These are phyloP conservation scores for Gulo gulo DNA, from an alignment of 2,113 vertebrate species.

Conservation along the genomic window DNA sequence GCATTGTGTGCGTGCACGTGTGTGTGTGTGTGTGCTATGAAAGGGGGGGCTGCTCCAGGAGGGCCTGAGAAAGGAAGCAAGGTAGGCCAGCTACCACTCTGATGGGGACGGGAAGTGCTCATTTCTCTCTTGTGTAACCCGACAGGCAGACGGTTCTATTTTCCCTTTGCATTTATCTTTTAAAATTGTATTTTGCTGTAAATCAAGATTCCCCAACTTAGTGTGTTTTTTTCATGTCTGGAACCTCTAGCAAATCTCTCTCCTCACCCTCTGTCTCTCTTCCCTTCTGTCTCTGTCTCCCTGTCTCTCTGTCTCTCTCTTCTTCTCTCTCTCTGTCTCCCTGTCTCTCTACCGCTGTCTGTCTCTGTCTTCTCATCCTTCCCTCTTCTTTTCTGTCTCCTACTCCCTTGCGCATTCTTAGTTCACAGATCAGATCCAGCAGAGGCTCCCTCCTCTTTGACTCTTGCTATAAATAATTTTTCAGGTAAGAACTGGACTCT, in stretches of 20 bases:
- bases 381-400: neutral
- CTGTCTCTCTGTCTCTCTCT: neutral
- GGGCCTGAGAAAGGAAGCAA: neutral
- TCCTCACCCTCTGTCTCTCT: no score
- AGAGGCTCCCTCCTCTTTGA: neutral
- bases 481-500: neutral
- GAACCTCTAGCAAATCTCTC: neutral
- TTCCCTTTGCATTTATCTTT: conserved; percentile 71
- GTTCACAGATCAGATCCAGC: neutral
- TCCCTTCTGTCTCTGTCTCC: no score
- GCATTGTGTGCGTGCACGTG: neutral
- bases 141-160: conserved; percentile 50
- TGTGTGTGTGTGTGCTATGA: neutral
- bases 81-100: neutral
- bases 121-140: conserved; percentile 60
- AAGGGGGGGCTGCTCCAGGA: rapidly evolving
- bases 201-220: conserved; percentile 26
- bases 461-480: neutral
- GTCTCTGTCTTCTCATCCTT: no score
- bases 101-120: conserved; percentile 47
- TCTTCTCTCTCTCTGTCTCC: neutral
- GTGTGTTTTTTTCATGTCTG: neutral
- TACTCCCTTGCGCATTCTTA: neutral
- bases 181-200: conserved; percentile 66
- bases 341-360: neutral